Base-by-base conservation (phyloP, 2,888 invertebrate genomes). In the Allacma fusca region DNA sequence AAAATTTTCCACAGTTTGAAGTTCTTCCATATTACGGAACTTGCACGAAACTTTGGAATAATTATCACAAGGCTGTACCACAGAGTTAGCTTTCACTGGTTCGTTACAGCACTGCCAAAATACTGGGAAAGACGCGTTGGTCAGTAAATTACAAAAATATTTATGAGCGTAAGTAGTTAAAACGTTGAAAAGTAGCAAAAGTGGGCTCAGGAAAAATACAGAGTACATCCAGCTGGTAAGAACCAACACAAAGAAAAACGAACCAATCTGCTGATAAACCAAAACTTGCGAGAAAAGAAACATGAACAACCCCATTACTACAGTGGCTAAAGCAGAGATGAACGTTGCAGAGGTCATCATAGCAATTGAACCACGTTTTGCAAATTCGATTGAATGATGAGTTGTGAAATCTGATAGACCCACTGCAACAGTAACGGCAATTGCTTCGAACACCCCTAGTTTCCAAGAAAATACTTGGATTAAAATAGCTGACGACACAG, bases 191-290 rank as follows among this genome's bases (percentile, higher is more conserved):
- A 74, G 28, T 9, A 74, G 19, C 28, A 84, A 74, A 65, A 84
- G 75, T 26, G 84, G 83, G 77, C 78, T 82, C 0, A 96, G 89
- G 86, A 95, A 94, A 86, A 95, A 93, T 0, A 95, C 95, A n/a
- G 95, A 92, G 86, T 93, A 96, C 24, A 91, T 86, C 96, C 97
- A 98, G 87, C 96, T 97, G 19, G 94, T 91, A n/a, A 91, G 88
- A 91, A 96, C 96, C 5, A 97, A 91, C 64, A 95, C 90, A 80
- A 96, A 90, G 78, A 98, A 88, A 87, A 98, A 97, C 76, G 92
- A 89, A 24, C 96, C 97, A 83, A 97, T 95, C 88, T 96, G 96
- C 84, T 93, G 93, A 87, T 98, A 98, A 0, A 96, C 95, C 75
- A 97, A 89, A 69, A 98, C 92, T 84, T 91, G 90, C 0, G 97